These are phyloP conservation scores for sheep (Ovis aries) DNA, from an alignment of 2,113 vertebrate species.

Conservation along the genomic window ARS-UI_Ramb_v3.0 NC_056068.1:40767001-40767500, in stretches of 20 bases:
- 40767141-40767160: neutral
- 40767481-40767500: neutral
- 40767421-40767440: neutral
- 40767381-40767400: neutral
- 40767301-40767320: neutral
- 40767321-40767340: neutral
- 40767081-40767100: neutral
- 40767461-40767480: neutral
- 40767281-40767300: neutral
- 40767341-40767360: neutral
- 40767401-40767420: neutral
- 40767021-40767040: neutral
- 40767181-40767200: neutral
- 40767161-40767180: neutral
- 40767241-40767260: neutral
- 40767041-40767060: neutral
- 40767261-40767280: neutral
- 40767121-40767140: neutral
- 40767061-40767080: neutral
- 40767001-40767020: neutral
- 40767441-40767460: neutral
- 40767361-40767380: neutral
- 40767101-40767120: neutral
- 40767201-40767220: neutral
- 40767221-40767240: neutral